phyloP scores from a whole-genome alignment of 2,888 invertebrate species.

The Microdon myrmicae region DNA sequence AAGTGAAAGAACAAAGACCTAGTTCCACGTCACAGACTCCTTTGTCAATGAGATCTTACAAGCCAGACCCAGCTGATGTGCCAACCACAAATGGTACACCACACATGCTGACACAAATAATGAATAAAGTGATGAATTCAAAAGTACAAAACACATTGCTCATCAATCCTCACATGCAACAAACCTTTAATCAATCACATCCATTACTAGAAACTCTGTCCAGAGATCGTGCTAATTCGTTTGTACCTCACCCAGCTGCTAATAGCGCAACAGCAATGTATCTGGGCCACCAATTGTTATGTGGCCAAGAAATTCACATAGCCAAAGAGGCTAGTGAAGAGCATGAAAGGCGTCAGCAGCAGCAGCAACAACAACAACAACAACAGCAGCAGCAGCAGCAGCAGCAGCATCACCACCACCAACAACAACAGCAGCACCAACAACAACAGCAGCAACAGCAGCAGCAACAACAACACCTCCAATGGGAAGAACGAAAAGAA shows the following conservation, averaged over 20 bases:
- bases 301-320: constrained; percentile 82
- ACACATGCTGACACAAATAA: constrained; percentile 73
- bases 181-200: constrained; percentile 70
- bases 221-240: constrained; percentile 59
- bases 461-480: constrained; percentile 67
- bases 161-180: constrained; percentile 70
- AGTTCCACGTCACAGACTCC: constrained; percentile 53
- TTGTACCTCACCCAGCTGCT: constrained; percentile 72
- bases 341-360: constrained; percentile 70
- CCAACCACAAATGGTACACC: constrained; percentile 61
- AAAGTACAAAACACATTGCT: constrained; percentile 71
- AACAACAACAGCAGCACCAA: constrained; percentile 70
- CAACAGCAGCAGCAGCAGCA: constrained; percentile 70
- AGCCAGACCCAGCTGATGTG: neutral
- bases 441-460: constrained; percentile 67
- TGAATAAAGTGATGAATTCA: constrained; percentile 72
- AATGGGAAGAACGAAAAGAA: constrained; percentile 72
- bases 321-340: constrained; percentile 74
- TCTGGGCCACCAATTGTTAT: constrained; percentile 80
- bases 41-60: constrained; percentile 12
- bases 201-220: constrained; percentile 71
- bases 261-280: constrained; percentile 78
- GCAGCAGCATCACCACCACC: constrained; percentile 69
- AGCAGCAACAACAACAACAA: constrained; percentile 66
- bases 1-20: constrained; percentile 19